Evolutionary conservation across 2,888 invertebrate species (phyloP).

Genomic region (Loripinus fragilis): DNA sequence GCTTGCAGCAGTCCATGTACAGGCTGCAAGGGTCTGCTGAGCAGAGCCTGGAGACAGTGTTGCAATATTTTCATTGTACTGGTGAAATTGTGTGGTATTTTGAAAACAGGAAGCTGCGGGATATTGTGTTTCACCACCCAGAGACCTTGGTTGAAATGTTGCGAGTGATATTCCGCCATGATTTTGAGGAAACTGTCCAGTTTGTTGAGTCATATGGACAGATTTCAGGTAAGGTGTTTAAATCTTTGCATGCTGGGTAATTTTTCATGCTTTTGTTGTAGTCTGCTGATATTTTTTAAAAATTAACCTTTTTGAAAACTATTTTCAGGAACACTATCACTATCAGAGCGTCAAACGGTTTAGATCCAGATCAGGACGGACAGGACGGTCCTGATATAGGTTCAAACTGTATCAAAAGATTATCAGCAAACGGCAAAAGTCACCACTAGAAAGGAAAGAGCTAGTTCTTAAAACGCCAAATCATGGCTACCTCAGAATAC

Average conservation of each 20-base stretch:
- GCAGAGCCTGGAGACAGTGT: conserved; percentile 71
- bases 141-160: conserved; percentile 78
- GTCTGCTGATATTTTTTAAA: too few relatives aligned
- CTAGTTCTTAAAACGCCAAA: too few relatives aligned
- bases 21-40: conserved; percentile 70
- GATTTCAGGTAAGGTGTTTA: conserved; percentile 54
- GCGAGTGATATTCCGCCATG: conserved; percentile 77
- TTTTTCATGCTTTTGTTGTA: too few relatives aligned
- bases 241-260: too few relatives aligned
- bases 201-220: conserved; percentile 65
- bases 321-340: too few relatives aligned
- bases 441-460: too few relatives aligned
- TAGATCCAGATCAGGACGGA: too few relatives aligned
- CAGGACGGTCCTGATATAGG: too few relatives aligned
- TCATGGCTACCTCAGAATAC: background rate
- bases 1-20: conserved; percentile 71
- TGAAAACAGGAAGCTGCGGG: conserved; percentile 70
- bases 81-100: conserved; percentile 79
- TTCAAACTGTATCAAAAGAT: too few relatives aligned
- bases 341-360: too few relatives aligned
- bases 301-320: too few relatives aligned
- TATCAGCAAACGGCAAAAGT: too few relatives aligned
- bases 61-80: conserved; percentile 67
- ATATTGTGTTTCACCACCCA: conserved; percentile 76
- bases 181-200: conserved; percentile 72